Conservation (phyloP, 2,888 invertebrate genomes). For the Eupithecia pulchellata region DNA sequence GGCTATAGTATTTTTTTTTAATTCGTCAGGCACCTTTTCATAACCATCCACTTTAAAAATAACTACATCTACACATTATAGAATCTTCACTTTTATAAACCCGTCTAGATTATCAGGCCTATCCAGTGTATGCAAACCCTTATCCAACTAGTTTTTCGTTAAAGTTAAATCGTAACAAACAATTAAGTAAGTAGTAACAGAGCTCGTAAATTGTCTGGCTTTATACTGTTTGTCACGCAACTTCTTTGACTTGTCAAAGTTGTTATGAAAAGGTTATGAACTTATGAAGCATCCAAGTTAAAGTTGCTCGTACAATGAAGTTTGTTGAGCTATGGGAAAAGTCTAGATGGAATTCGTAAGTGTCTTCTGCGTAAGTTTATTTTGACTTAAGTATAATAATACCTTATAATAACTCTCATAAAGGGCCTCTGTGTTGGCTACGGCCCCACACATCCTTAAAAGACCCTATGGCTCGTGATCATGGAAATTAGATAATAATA, state of each 20-base stretch:
- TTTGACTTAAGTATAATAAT: too few relatives aligned
- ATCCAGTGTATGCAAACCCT: background rate
- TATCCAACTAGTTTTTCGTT: constrained; percentile 35
- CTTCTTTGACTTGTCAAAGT: constrained; percentile 42
- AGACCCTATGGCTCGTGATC: too few relatives aligned
- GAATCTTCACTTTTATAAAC: background rate
- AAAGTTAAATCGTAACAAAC: constrained; percentile 37
- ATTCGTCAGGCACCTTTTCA: too few relatives aligned
- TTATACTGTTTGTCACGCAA: constrained; percentile 49
- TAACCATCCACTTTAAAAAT: too few relatives aligned
- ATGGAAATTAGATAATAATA: too few relatives aligned
- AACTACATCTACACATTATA: too few relatives aligned
- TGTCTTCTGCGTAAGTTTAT: background rate
- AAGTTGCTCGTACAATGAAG: constrained; percentile 32
- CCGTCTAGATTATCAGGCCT: background rate
- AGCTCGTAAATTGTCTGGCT: constrained; percentile 52
- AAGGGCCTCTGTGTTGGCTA: too few relatives aligned
- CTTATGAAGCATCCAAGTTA: constrained; percentile 31
- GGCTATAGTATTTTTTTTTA: too few relatives aligned
- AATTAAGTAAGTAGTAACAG: constrained; percentile 32
- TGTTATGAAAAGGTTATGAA: constrained; percentile 38
- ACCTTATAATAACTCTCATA: too few relatives aligned
- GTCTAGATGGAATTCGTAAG: constrained; percentile 17
- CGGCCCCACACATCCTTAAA: too few relatives aligned
- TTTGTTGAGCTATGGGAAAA: constrained; percentile 29